Percentiles rank a stretch among this genome's conserved stretches.
phyloP scores from a whole-genome alignment of 2,888 invertebrate genomes.

The Ornithoptera alexandrae region DNA sequence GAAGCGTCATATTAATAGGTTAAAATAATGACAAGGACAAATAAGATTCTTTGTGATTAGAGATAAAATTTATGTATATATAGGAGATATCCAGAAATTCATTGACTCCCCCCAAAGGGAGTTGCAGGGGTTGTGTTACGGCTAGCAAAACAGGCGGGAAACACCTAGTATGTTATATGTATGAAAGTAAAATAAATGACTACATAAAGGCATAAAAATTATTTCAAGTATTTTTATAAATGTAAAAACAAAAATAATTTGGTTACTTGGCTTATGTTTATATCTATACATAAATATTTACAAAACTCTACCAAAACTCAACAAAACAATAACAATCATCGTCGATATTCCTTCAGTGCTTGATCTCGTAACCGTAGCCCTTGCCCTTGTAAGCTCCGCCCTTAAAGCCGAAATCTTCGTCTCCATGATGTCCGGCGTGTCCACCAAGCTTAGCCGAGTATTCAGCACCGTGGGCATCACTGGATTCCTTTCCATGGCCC shows the following conservation, averaged over 20 bases:
- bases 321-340: constrained; percentile 61
- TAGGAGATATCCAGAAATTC: no score
- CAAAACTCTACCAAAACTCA: constrained; percentile 64
- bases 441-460: constrained; percentile 75
- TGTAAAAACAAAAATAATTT: constrained; percentile 22
- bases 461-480: constrained; percentile 59
- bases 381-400: constrained; percentile 53
- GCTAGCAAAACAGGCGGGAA: no score
- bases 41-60: no score
- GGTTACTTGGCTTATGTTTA: constrained; percentile 54
- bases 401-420: constrained; percentile 71
- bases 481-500: constrained; percentile 75
- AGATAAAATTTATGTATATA: no score
- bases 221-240: not conserved
- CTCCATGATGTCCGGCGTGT: constrained; percentile 69
- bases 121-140: no score
- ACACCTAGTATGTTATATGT: no score
- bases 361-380: constrained; percentile 68
- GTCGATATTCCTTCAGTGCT: constrained; percentile 51
- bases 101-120: no score
- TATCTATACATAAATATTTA: constrained; percentile 61
- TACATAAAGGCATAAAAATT: not conserved
- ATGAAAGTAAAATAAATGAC: not conserved
- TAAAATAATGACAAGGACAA: no score
- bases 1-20: no score